Evolutionary conservation across 2,797 vertebrate species (phyloP), one percentile per base, ranked within the genome.

Genomic region (Takifugu rubripes): DNA sequence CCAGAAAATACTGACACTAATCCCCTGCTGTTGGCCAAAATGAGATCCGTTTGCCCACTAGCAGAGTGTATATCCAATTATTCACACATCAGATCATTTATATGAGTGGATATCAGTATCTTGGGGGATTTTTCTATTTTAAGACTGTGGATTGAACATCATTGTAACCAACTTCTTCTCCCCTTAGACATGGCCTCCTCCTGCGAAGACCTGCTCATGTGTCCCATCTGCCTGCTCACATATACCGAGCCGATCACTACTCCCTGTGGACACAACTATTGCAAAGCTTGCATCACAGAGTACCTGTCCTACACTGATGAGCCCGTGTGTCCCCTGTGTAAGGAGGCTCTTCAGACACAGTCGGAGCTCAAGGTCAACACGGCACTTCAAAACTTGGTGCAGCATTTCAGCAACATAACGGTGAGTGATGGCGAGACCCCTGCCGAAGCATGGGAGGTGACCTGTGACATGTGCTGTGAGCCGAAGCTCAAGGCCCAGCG

Each of bases 201-300:
- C 31, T 33, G 31, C 9, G 31, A 33, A 33, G 31, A 9, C 31
- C 31, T 66, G 42, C 0, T 74, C 52, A 29, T 16, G 43, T 82
- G 82, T 48, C 75, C 79, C 9, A 77, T 82, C 59, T 84, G 79
- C 44, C 54, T 70, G 17, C 5, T 61, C 17, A 50, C 6, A 3
- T 82, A 80, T 54, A 61, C 17, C 15, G 67, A 83, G 25, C 72
- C 76, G 0, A 67, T 81, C 36, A 52, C 76, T 0, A 79, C 76
- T 49, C 74, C 75, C n/a, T 79, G 78, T 52, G 81, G 78, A 69
- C 78, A 83, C 71, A 83, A 79, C 74, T 83, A 56, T 58, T 83
- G 81, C 31, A 73, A 73, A 62, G 3, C 29, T 3, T 81, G 78
- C 25, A 74, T 81, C 47, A 77, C 60, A 7, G 52, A 2, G 3